These are phyloP conservation scores for Fopius arisanus DNA, from an alignment of 1,140 invertebrate genomes.

Conservation along the genomic window DNA sequence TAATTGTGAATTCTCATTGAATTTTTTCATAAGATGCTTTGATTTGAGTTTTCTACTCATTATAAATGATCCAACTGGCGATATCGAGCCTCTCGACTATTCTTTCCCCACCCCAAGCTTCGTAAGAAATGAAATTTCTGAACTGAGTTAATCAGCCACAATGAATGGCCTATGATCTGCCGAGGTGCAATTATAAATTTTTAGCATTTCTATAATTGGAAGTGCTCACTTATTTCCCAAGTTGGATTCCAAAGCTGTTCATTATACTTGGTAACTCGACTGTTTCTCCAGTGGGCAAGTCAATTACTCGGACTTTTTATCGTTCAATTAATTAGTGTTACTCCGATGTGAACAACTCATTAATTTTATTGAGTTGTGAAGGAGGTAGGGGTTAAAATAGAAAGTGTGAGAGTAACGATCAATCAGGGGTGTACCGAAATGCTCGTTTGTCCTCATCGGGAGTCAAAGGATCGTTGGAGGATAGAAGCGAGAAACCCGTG, in stretches of 20 bases:
- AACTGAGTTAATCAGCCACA: neutral
- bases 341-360: neutral
- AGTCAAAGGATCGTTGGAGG: neutral
- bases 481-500: neutral
- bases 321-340: neutral
- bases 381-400: neutral
- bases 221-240: neutral
- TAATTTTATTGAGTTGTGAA: neutral
- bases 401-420: slow-evolving; percentile 23
- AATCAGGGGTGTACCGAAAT: slow-evolving; percentile 28
- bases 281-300: neutral
- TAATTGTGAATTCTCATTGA: too few relatives aligned
- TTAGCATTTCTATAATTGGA: neutral
- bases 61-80: too few relatives aligned
- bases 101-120: too few relatives aligned
- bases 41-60: too few relatives aligned
- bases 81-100: too few relatives aligned
- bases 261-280: neutral
- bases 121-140: neutral
- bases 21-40: too few relatives aligned
- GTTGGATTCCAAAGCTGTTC: neutral
- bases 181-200: neutral
- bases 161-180: neutral
- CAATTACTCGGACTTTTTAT: neutral
- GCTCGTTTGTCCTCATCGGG: slow-evolving; percentile 35